phyloP scores from a whole-genome alignment of 2,797 vertebrate genomes.

The Gallinago nigripennis region DNA sequence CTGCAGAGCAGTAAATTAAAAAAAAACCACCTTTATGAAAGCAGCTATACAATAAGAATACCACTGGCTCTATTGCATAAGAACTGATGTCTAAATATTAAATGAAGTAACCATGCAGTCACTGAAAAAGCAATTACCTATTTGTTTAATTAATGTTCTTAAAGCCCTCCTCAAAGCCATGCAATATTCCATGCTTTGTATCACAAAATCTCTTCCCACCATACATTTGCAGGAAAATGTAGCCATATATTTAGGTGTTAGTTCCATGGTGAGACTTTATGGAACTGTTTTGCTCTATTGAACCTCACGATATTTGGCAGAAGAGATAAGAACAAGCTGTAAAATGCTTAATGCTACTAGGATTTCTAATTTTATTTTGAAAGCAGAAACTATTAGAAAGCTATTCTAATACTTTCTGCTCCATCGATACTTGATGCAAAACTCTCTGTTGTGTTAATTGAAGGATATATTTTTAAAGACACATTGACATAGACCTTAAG shows the following conservation, averaged over 20 bases:
- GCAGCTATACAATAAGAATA: neutral
- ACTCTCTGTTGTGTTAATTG: neutral
- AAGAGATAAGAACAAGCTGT: neutral
- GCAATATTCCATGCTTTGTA: neutral
- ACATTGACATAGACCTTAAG: neutral
- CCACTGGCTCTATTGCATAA: neutral
- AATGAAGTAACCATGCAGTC: neutral
- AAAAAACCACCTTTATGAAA: neutral
- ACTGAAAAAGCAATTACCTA: neutral
- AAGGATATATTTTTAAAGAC: neutral
- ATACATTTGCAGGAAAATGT: neutral
- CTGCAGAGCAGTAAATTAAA: neutral
- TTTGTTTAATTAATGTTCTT: neutral
- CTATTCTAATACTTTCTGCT: neutral
- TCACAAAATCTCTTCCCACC: neutral
- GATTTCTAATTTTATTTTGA: neutral
- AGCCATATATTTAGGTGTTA: neutral
- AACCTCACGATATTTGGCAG: neutral
- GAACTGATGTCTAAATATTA: neutral
- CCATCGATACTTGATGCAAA: neutral
- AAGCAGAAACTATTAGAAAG: neutral
- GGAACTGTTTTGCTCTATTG: neutral
- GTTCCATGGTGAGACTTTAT: neutral
- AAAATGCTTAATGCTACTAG: neutral
- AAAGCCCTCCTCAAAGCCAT: neutral